Conservation (phyloP, 1,140 invertebrate genomes). For the Drosophila truncata region DNA sequence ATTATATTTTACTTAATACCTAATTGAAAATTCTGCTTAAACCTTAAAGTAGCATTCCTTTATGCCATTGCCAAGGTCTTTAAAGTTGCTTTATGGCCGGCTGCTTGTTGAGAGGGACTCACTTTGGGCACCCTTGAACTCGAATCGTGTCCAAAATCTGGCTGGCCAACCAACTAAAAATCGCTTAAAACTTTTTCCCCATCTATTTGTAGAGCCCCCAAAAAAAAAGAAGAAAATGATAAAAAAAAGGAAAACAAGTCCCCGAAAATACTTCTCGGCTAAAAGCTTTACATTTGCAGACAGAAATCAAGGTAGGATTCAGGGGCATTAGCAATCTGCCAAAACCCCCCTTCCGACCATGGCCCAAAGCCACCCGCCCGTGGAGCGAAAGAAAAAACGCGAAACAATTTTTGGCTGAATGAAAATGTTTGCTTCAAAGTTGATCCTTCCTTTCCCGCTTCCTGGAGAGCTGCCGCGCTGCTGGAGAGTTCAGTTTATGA, state of each 20-base stretch:
- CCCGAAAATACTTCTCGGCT: constrained; percentile 19
- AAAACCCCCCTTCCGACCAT: neutral
- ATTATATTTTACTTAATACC: neutral
- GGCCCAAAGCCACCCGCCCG: constrained; percentile 3
- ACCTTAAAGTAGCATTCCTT: neutral
- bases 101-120: neutral
- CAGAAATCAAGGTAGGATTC: constrained; percentile 60
- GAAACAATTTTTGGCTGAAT: constrained; percentile 55
- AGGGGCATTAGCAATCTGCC: constrained; percentile 42
- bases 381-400: constrained; percentile 26
- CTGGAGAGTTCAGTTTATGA: constrained; percentile 51
- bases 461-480: constrained; percentile 1
- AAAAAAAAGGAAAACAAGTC: constrained; percentile 4
- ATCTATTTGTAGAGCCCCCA: constrained; percentile 32
- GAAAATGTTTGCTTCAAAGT: constrained; percentile 51
- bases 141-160: constrained; percentile 22
- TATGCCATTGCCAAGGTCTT: neutral
- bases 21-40: neutral
- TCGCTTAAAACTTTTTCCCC: constrained; percentile 56
- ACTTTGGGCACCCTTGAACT: constrained; percentile 11
- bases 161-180: constrained; percentile 49
- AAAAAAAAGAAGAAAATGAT: constrained; percentile 4
- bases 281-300: constrained; percentile 48
- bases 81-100: neutral
- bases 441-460: constrained; percentile 19